Base-by-base conservation (phyloP, 2,797 vertebrate species). In the Delichon dasypus region DNA sequence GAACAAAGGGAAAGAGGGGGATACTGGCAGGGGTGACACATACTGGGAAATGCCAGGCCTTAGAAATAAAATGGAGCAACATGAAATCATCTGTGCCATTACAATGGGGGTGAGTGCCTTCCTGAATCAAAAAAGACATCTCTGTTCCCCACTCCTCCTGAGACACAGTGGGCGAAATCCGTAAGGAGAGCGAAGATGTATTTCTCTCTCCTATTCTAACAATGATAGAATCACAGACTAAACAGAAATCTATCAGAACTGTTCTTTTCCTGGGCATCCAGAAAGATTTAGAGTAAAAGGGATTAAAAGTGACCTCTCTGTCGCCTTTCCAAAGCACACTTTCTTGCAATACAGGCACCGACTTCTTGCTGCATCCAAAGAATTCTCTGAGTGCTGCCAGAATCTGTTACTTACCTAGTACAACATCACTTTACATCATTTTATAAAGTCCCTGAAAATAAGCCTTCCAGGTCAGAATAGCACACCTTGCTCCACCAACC, bases 1-100 rank as follows among this genome's bases (percentile, higher is more conserved):
- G 57, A 96, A 83, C 79, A 88, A 96, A 84, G 47, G 18, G 50
- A 83, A 89, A 75, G 54, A 75, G 13, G 26, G 53, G 54, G 62
- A 89, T 76, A 79, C 40, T 9, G 2, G 57, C 44, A 95, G 34
- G 3, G 44, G 65, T 83, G 82, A 95, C 79, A 94, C 82, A 94
- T 29, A 9, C 61, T 36, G 53, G 79, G 91, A 94, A 96, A 96
- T 78, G 79, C 82, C 88, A 96, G 94, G 93, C 85, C 91, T 78
- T 61, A 78, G 80, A 36, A 94, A 86, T 68, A 85, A 88, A 88
- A 91, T 34, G 47, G 51, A 96, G 40, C 38, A 89, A 78, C 17
- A 26, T 78, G 73, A 94, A 94, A 85, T 94, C 82, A 94, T 81
- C 88, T 72, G 32, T 71, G 44, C 71, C 87, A 74, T 93, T 54